Evolutionary conservation across 2,888 invertebrate species (phyloP).

Genomic region (Coelinius sp.): DNA sequence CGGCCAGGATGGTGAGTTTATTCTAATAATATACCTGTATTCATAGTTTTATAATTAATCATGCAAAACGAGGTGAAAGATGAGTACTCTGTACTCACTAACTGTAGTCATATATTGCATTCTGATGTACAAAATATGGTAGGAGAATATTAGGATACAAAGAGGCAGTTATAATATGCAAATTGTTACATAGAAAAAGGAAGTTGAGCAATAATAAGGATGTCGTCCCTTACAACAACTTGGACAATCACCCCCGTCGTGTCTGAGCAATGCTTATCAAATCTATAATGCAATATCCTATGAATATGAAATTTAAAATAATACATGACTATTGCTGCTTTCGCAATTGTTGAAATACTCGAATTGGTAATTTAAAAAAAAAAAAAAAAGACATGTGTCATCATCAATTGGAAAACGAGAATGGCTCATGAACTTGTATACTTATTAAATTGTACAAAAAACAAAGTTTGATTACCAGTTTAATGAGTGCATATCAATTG

Average conservation of each 20-base stretch:
- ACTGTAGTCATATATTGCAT: background rate
- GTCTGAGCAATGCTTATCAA: constrained; percentile 42
- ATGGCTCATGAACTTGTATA: too few species aligned
- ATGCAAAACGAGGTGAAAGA: background rate
- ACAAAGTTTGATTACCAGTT: background rate
- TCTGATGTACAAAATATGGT: background rate
- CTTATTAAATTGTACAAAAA: too few species aligned
- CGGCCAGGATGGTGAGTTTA: constrained; percentile 64
- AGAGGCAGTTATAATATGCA: too few species aligned
- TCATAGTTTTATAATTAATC: constrained; percentile 10
- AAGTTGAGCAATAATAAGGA: constrained; percentile 27
- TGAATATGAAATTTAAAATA: constrained; percentile 36
- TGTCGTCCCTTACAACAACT: constrained; percentile 8
- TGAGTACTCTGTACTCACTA: constrained; percentile 7
- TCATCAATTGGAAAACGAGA: too few species aligned
- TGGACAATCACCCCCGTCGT: background rate
- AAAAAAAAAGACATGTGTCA: too few species aligned
- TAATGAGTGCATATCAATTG: background rate
- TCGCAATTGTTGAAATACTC: too few species aligned
- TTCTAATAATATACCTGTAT: background rate
- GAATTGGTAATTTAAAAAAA: too few species aligned
- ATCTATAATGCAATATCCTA: constrained; percentile 33
- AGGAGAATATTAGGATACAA: background rate
- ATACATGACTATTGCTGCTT: constrained; percentile 38
- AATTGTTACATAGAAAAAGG: background rate